A percentile compares a stretch with the other conserved stretches of the same genome.
Conservation (phyloP, 2,888 invertebrate species). For the Notodonta ziczac region DNA sequence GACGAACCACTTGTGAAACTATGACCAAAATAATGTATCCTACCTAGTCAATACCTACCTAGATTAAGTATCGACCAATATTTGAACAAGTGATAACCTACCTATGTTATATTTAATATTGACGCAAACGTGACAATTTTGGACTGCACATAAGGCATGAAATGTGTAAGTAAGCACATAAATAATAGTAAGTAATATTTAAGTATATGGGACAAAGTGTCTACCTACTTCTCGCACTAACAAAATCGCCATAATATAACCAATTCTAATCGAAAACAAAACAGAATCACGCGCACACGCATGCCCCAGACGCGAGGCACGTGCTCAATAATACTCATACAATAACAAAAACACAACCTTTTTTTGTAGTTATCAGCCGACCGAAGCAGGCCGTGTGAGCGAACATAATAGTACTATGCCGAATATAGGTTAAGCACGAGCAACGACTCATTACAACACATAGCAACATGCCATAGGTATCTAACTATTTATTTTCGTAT, state of each 20-base stretch:
- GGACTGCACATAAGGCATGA: too few species aligned
- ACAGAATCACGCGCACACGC: not conserved
- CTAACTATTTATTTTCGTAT: too few species aligned
- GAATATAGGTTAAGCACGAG: slow-evolving; percentile 41
- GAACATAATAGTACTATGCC: slow-evolving; percentile 18
- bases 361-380: not conserved
- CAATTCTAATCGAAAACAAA: not conserved
- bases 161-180: too few species aligned
- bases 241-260: not conserved
- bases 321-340: not conserved
- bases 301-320: not conserved
- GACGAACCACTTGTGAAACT: too few species aligned
- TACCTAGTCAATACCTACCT: too few species aligned
- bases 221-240: too few species aligned
- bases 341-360: slow-evolving; percentile 1
- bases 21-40: too few species aligned
- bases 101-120: too few species aligned
- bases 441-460: slow-evolving; percentile 32
- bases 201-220: not conserved
- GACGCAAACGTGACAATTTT: too few species aligned
- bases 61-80: too few species aligned
- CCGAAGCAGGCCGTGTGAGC: slow-evolving; percentile 18
- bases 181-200: too few species aligned
- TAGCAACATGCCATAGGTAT: slow-evolving; percentile 42
- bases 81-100: too few species aligned